Conservation (phyloP, 2,113 vertebrate species). For the Catharus minimus region DNA sequence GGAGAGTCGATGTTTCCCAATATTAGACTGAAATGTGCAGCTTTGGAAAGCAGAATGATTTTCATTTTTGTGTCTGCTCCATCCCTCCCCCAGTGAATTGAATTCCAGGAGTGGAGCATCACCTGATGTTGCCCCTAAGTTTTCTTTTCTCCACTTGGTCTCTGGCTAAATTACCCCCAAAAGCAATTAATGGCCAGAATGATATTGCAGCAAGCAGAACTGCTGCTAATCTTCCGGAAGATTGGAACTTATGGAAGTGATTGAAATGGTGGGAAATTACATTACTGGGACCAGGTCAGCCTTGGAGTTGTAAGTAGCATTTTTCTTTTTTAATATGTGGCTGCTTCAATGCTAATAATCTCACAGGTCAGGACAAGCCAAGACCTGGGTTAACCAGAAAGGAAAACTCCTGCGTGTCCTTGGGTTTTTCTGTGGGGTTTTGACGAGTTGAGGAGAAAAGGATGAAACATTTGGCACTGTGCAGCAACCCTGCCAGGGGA, state of each 20-base stretch:
- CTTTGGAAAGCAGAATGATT: not conserved
- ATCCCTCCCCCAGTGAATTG: not conserved
- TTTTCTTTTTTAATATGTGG: not conserved
- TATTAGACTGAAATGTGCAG: not conserved
- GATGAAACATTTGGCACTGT: not conserved
- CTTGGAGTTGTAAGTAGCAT: not conserved
- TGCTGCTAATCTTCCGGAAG: not conserved
- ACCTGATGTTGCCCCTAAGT: not conserved
- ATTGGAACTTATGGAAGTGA: not conserved
- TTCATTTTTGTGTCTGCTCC: not conserved
- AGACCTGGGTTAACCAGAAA: slow-evolving; percentile 41
- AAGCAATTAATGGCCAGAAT: not conserved
- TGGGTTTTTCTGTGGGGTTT: not conserved
- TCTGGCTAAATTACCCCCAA: not conserved
- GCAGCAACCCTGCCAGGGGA: not conserved
- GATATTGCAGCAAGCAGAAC: not conserved
- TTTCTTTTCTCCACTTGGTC: not conserved
- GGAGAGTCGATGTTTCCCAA: not conserved
- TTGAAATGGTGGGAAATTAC: slow-evolving; percentile 10
- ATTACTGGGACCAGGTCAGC: not conserved
- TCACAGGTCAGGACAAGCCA: slow-evolving; percentile 30
- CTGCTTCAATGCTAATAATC: not conserved
- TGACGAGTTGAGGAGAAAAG: not conserved
- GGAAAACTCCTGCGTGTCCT: slow-evolving; percentile 13
- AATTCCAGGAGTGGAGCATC: not conserved